Evolutionary conservation across 2,113 vertebrate species (phyloP), one percentile per base, ranked within the genome.

Genomic region (Amazona guildingii): DNA sequence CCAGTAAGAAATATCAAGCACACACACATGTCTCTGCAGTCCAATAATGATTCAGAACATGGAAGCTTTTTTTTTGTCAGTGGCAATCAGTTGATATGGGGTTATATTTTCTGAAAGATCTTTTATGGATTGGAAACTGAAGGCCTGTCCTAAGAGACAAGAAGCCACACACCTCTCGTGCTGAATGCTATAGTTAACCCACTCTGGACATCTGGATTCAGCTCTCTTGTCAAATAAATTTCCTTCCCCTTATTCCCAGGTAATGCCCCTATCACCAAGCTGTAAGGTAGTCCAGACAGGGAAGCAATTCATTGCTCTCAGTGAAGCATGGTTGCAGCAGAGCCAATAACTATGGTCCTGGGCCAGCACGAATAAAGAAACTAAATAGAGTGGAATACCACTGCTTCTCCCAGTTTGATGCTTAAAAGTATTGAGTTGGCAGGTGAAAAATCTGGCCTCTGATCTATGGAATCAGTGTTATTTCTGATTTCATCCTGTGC

Each of bases 331-430:
- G 20, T 10, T 91, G 64, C 66, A 7, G 23, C 43, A 17, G 21
- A 92, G 33, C 18, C 43, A 78, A 3, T 78, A 72, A 46, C 11
- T n/a, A 3, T n/a, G 70, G 46, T 28, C 46, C 67, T 76, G 13
- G 10, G 10, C 20, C 54, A 82, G 21, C 0, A 0, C 0, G 10
- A 86, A 83, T 48, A 35, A 74, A 69, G 21, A 63, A 80, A 31
- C 0, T 0, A 77, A 80, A 63, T 19, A 54, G 7, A 67, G 19
- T 20, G 43, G 19, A 92, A 67, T 29, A 64, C 41, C n/a, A 46
- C 12, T 48, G 37, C 28, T 82, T 81, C 55, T 84, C 48, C 23
- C 10, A 27, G 16, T 76, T 54, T 48, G 25, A 11, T 72, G 21
- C 17, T 84, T 31, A 33, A 61, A 19, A 54, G 11, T 46, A 54